Base-by-base conservation (phyloP, 2,888 invertebrate genomes). In the Encarsia formosa region DNA sequence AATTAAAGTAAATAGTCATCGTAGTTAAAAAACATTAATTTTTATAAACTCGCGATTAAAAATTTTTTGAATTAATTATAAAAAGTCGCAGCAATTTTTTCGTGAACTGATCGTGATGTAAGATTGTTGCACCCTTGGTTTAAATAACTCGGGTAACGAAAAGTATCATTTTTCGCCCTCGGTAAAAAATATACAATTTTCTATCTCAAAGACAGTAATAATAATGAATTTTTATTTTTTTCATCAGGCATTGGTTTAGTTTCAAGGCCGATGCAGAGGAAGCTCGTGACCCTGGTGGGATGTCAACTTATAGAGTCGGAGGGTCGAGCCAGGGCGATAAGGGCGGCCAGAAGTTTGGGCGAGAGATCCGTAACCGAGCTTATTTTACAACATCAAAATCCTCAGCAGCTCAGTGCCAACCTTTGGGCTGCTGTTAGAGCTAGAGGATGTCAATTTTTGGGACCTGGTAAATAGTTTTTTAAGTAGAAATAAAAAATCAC, bases 351-450 rank as follows among this genome's bases (percentile, higher is more conserved):
- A 50, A 94, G 94, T n/a, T 79, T 98, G 38, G 95, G 94, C 8
- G 97, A 98, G 75, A 81, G 97, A 41, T 91, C 92, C 1, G 93
- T 96, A 50, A 93, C 92, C 0, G 96, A 96, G 74, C 79, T 98
- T 23, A 91, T 97, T 65, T 75, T 96, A 38, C 91, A 93, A 67
- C 94, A 96, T 73, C 97, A 98, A 79, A 95, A 95, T 77, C 92
- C 94, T 1, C 93, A 95, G 69, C 95, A 97, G 73, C 77, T 97
- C 38, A 86, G 87, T 52, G 91, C 95, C 6, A 94, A 95, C 75
- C 77, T 98, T 37, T 98, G 98, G 98, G 94, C 96, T 35, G 96
- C 97, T 22, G 96, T 98, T 9, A 79, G 98, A 39, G 91, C 94
- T 1, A 82, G 97, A 50, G 98, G 98, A 43, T 99, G 98, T 70